Conservation (phyloP, 2,113 vertebrate species). For the Terrapene triunguis region DNA sequence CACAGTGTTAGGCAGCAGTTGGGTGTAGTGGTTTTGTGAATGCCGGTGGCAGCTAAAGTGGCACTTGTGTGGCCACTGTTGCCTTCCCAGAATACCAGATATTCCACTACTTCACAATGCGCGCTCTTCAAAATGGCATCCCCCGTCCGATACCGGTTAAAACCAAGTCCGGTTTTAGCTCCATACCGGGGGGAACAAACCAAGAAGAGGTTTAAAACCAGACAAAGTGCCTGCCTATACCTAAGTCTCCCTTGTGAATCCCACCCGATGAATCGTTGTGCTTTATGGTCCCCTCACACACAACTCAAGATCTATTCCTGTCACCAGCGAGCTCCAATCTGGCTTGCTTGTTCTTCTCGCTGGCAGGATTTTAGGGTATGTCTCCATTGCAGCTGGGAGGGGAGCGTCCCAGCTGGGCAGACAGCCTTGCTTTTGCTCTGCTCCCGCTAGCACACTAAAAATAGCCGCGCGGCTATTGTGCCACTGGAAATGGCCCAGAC, state of each 20-base stretch:
- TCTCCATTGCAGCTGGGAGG: background rate
- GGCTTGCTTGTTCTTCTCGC: slow-evolving; percentile 46
- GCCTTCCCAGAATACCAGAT: background rate
- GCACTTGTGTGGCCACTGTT: background rate
- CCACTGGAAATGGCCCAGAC: background rate
- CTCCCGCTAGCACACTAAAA: background rate
- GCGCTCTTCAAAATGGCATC: background rate
- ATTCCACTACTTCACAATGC: background rate
- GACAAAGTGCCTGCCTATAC: background rate
- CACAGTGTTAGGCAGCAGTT: background rate
- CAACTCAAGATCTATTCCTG: slow-evolving; percentile 39
- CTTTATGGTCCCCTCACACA: slow-evolving; percentile 44
- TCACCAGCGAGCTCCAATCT: slow-evolving; percentile 20
- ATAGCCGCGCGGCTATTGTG: background rate
- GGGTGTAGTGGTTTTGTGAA: background rate
- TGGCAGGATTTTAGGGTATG: background rate
- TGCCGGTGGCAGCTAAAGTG: background rate
- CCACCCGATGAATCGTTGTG: background rate
- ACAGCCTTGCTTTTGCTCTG: background rate
- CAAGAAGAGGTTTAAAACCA: background rate
- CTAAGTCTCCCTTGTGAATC: background rate
- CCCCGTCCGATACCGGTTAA: background rate
- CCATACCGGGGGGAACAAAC: background rate
- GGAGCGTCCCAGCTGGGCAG: background rate
- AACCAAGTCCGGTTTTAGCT: background rate